These are phyloP conservation scores for Apamea anceps DNA, from an alignment of 2,888 invertebrate species.

Conservation along the genomic window DNA sequence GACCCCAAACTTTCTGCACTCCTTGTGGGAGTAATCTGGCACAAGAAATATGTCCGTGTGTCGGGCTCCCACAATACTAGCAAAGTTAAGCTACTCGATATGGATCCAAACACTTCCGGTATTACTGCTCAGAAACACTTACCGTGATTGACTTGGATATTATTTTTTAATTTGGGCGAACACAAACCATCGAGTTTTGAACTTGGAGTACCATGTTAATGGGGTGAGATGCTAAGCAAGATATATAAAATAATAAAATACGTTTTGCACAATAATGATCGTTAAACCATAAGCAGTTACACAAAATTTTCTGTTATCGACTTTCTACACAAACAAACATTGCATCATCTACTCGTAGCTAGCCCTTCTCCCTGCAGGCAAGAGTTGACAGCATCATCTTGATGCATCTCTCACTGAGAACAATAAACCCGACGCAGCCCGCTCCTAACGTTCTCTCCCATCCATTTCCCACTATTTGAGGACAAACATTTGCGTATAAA, in stretches of 20 bases:
- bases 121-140: constrained; percentile 21
- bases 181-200: neutral
- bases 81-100: constrained; percentile 26
- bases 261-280: neutral
- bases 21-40: constrained; percentile 20
- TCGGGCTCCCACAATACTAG: neutral
- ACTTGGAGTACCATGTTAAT: neutral
- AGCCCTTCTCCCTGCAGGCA: neutral
- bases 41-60: constrained; percentile 25
- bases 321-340: neutral
- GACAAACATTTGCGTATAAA: constrained; percentile 49
- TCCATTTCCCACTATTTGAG: constrained; percentile 11
- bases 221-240: neutral
- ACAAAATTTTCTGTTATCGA: neutral
- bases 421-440: neutral
- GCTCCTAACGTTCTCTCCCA: neutral
- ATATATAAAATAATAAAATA: neutral
- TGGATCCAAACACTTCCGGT: constrained; percentile 26
- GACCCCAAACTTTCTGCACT: constrained; percentile 24
- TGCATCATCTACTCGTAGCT: no score
- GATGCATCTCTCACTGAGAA: constrained; percentile 7
- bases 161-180: neutral
- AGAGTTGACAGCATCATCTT: neutral
- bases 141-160: constrained; percentile 21
- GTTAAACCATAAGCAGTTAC: neutral